Conservation (phyloP, 2,888 invertebrate genomes). For the Cephus pulcher region DNA sequence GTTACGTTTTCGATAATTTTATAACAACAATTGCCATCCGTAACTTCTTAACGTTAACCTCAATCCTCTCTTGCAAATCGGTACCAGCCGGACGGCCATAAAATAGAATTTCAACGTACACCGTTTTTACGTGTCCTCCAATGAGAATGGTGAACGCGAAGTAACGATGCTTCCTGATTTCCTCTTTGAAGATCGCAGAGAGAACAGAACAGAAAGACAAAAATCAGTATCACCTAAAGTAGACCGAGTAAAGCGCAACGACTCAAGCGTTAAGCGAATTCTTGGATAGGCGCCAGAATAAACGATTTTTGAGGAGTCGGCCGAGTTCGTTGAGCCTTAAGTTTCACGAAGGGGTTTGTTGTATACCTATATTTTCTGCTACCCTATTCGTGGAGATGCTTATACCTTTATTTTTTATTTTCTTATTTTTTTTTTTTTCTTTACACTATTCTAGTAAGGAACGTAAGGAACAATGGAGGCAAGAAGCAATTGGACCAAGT, state of each 20-base stretch:
- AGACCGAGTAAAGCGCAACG: not conserved
- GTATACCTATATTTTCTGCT: not conserved
- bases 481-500: not conserved
- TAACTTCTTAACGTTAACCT: not conserved
- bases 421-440: no score
- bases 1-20: not conserved
- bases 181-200: not conserved
- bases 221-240: not conserved
- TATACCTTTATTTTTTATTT: not conserved
- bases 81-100: not conserved
- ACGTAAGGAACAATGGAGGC: not conserved
- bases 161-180: not conserved
- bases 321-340: not conserved
- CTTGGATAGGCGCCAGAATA: slow-evolving; percentile 33
- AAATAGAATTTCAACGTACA: not conserved
- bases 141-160: not conserved
- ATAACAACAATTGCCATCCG: not conserved
- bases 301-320: slow-evolving; percentile 24
- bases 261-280: slow-evolving; percentile 32
- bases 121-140: not conserved
- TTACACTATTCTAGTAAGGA: not conserved
- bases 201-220: not conserved
- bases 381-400: not conserved
- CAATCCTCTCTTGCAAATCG: not conserved
- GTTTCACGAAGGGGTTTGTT: not conserved